Base-by-base conservation (phyloP, 2,113 vertebrate genomes). In the Poeciliopsis prolifica region DNA sequence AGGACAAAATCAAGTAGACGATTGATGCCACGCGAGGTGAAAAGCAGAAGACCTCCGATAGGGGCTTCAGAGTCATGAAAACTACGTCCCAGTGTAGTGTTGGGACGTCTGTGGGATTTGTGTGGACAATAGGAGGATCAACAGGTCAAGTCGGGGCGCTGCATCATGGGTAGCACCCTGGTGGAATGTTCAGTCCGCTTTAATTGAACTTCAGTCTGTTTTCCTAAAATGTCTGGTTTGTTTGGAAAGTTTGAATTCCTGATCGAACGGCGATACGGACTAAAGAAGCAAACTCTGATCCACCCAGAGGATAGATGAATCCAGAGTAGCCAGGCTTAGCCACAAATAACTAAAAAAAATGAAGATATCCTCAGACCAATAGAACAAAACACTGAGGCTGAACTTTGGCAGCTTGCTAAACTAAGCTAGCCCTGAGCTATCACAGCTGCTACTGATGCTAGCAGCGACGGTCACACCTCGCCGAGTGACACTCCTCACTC, bases 1-100 rank as follows among this genome's bases (percentile, higher is more conserved):
- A 72, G 80, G 71, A 77, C 78, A 26, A 17, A 15, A 77, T 82
- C 82, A 86, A 84, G 64, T 71, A 73, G 72, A 67, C 51, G 58
- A 92, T 83, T 79, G 83, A 89, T 89, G 86, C 83, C 88, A 88
- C 82, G 81, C 88, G 88, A 87, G 77, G 64, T 75, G 70, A 37
- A 73, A 48, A 33, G 31, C 40, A 31, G 54, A 11, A 61, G 66
- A 87, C 61, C 42, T n/a, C 65, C 35, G 29, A 81, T 54, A 24
- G 66, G 65, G 58, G 31, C 68, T 77, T 67, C 31, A 22, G 71
- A 78, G 51, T 40, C 5, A 77, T 68, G 66, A 78, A 74, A 68
- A 48, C 44, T 48, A 48, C 44, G 1, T 48, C 17, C 44, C 44
- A 48, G 44, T 5, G 14, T 14, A 24, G 11, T 61, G 78, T 35